Evolutionary conservation across 2,888 invertebrate genomes (phyloP), one percentile per base, ranked within the genome.

Genomic region (Dryocosmus kuriphilus): DNA sequence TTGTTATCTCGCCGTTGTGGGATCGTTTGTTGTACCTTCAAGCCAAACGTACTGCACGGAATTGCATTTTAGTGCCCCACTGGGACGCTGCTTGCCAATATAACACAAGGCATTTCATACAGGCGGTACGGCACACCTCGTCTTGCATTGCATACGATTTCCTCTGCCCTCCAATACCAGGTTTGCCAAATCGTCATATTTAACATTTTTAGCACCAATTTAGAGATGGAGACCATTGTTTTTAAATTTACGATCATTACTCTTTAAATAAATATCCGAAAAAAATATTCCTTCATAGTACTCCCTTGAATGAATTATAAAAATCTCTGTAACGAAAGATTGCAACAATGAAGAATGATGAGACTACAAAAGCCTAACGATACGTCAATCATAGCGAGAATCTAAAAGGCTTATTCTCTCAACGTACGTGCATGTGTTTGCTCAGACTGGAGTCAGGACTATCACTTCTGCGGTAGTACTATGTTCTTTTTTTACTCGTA

Each of bases 41-140:
- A 65, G 65, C 65, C 65, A 65, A 65, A 65, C 65, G 65, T 67
- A 67, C 65, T 67, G 65, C 65, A 67, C 38, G 19, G 41, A 46
- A 67, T 67, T 67, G 67, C 67, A 67, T 67, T 67, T 67, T 67
- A 67, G 46, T 67, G 67, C 27, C 67, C 67, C 67, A 38, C 41
- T 67, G 67, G 67, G 67, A 67, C 67, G 41, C 41, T 46, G 41
- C 41, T 67, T 67, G 27, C 67, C 46, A 67, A 67, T 67, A 67
- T 67, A 67, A 46, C 67, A 67, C 41, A 46, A 67, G 67, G 46
- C 67, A 67, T 67, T 67, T 67, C 67, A 41, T 46, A 30, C 30
- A 67, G 41, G 27, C 67, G 30, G 67, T 30, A 11, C 9, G 55
- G 55, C 55, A 27, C 67, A 46, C 67, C 46, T 19, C 41, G n/a